A percentile compares a stretch with the other conserved stretches of the same genome.
These are phyloP conservation scores for Margaritifera margaritifera DNA, from an alignment of 2,888 invertebrate species.

Conservation along the genomic window DNA sequence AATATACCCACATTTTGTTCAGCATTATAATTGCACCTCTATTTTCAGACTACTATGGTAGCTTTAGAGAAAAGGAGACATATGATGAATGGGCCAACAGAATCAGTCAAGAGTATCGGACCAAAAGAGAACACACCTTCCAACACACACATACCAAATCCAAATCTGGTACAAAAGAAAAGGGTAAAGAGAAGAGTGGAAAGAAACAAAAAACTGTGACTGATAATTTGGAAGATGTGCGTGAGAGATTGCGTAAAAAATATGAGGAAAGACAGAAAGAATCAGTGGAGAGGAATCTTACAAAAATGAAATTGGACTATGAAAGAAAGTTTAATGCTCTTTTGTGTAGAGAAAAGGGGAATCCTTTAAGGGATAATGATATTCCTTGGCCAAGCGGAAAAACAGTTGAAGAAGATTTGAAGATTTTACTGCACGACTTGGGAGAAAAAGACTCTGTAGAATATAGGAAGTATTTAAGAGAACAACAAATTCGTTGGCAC, in stretches of 20 bases:
- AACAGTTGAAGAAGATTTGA: conserved; percentile 34
- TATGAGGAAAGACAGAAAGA: conserved; percentile 39
- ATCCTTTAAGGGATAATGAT: conserved; percentile 44
- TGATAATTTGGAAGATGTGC: conserved; percentile 31
- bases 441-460: conserved; percentile 28
- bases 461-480: conserved; percentile 56
- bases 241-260: conserved; percentile 48
- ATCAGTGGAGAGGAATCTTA: conserved; percentile 24
- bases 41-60: conserved; percentile 40
- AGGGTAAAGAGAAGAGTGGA: neutral
- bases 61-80: conserved; percentile 38
- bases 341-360: conserved; percentile 19
- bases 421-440: conserved; percentile 55
- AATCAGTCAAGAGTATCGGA: conserved; percentile 43
- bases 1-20: too few relatives aligned
- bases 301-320: conserved; percentile 46
- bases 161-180: neutral
- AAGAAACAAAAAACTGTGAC: conserved; percentile 24
- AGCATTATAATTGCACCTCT: neutral
- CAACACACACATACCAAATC: conserved; percentile 14
- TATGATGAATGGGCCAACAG: conserved; percentile 60
- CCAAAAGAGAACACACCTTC: conserved; percentile 21
- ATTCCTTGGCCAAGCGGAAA: conserved; percentile 63
- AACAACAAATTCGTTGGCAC: conserved; percentile 68
- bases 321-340: conserved; percentile 43